Evolutionary conservation across 2,888 invertebrate genomes (phyloP).

Genomic region (Odontothrips loti): DNA sequence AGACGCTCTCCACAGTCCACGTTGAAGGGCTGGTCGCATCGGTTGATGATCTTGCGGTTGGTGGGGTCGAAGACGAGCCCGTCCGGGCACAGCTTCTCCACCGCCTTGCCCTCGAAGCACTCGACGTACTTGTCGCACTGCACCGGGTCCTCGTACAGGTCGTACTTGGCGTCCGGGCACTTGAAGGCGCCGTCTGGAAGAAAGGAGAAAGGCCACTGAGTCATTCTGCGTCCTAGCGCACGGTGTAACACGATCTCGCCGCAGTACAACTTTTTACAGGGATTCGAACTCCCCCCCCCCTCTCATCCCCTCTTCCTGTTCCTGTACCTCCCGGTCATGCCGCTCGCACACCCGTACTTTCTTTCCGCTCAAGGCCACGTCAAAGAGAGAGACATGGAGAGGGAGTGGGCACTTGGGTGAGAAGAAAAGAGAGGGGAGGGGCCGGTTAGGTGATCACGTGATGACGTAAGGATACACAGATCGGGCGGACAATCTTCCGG

Average conservation of each 20-base stretch:
- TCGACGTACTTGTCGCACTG: constrained; percentile 87
- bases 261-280: no score
- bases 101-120: constrained; percentile 67
- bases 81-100: constrained; percentile 76
- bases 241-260: no score
- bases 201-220: neutral
- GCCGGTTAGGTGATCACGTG: neutral
- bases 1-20: constrained; percentile 85
- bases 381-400: constrained; percentile 1
- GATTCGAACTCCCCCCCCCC: no score
- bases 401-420: constrained; percentile 1
- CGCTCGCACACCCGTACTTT: neutral
- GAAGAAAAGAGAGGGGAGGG: neutral
- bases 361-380: constrained; percentile 24
- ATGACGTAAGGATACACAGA: neutral
- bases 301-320: no score
- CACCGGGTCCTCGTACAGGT: constrained; percentile 70
- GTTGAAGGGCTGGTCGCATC: constrained; percentile 89
- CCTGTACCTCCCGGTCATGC: no score
- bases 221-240: no score
- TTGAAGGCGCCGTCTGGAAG: constrained; percentile 51
- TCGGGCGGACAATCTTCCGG: neutral
- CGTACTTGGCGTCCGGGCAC: constrained; percentile 74
- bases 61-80: constrained; percentile 82
- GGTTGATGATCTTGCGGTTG: constrained; percentile 79